phyloP scores from a whole-genome alignment of 2,797 vertebrate genomes.

The Gadopsis marmoratus region DNA sequence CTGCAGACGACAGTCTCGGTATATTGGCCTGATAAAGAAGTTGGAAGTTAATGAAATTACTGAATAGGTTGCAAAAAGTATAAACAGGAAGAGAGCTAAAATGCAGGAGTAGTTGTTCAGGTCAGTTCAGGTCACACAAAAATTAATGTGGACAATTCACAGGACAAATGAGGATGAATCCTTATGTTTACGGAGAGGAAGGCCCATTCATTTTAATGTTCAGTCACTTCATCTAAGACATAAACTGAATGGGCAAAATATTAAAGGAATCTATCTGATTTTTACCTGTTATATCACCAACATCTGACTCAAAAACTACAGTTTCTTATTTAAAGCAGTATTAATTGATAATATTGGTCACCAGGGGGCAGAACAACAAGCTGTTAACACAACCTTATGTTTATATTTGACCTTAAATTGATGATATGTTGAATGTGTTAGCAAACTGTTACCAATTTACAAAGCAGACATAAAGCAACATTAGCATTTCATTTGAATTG shows the following conservation, averaged over 20 bases:
- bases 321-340: not conserved
- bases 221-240: not conserved
- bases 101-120: not conserved
- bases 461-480: slow-evolving; percentile 1
- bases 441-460: not conserved
- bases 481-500: not conserved
- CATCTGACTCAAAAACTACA: not conserved
- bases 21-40: slow-evolving; percentile 32
- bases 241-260: not conserved
- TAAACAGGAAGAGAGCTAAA: slow-evolving; percentile 25
- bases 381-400: not conserved
- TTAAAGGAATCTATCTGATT: not conserved
- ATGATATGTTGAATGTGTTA: not conserved
- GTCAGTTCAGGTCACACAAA: slow-evolving; percentile 1
- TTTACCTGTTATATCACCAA: not conserved
- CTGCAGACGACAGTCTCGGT: slow-evolving; percentile 15
- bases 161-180: slow-evolving; percentile 34
- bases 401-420: not conserved
- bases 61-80: slow-evolving; percentile 24
- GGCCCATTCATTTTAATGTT: slow-evolving; percentile 4
- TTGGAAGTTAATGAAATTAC: slow-evolving; percentile 27
- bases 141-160: slow-evolving; percentile 13
- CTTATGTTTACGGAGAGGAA: not conserved
- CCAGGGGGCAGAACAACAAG: not conserved
- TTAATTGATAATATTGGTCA: not conserved